These are phyloP conservation scores for Alexandromys fortis DNA, from an alignment of 2,113 vertebrate genomes.

Conservation along the genomic window DNA sequence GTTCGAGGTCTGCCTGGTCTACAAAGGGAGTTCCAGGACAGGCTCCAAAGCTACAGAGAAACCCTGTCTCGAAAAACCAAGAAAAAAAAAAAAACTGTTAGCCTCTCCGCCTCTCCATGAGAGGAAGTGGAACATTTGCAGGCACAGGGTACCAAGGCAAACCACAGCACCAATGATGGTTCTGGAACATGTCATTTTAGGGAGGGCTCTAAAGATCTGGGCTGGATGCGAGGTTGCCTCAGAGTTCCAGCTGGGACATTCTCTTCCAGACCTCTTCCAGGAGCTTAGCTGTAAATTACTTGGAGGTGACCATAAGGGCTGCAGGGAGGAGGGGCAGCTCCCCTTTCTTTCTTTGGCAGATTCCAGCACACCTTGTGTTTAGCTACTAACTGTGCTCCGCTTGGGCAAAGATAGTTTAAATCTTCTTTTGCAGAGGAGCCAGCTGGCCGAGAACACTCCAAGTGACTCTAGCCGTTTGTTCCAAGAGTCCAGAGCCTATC, in stretches of 20 bases:
- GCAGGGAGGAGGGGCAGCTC: too few relatives aligned
- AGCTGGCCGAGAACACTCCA: conserved; percentile 6
- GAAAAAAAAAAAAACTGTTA: too few relatives aligned
- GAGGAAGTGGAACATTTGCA: background rate
- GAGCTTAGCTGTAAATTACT: background rate
- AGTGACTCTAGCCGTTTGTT: conserved; percentile 20
- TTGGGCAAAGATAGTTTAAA: conserved; percentile 54
- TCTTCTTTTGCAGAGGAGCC: conserved; percentile 48
- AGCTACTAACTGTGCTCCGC: conserved; percentile 37
- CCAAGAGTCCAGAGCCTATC: background rate
- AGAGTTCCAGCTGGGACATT: background rate
- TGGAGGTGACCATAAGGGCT: background rate
- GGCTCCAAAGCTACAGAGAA: too few relatives aligned
- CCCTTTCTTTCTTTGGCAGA: background rate
- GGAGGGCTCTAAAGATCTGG: background rate
- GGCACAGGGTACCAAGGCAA: background rate
- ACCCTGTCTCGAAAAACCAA: too few relatives aligned
- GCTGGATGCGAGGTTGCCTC: background rate
- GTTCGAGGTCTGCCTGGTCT: too few relatives aligned
- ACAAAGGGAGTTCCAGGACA: too few relatives aligned
- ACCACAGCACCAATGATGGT: background rate
- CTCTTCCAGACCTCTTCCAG: background rate
- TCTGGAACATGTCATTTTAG: background rate
- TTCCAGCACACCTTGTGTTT: background rate
- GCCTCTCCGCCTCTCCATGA: too few relatives aligned